Base-by-base conservation (phyloP, 2,113 vertebrate species). In the Cairina moschata region DNA sequence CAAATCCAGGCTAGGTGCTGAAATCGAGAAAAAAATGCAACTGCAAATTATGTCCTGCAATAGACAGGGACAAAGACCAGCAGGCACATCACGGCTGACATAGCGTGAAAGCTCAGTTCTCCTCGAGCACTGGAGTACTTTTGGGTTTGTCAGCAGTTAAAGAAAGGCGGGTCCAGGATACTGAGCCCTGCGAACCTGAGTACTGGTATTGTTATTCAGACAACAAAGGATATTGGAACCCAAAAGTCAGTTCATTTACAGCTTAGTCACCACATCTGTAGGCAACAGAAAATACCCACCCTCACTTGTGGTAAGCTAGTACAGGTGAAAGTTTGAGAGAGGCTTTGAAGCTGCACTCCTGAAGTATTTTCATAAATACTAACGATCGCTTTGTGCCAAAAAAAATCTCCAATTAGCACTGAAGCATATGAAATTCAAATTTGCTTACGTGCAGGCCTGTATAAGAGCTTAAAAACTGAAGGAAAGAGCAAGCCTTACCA, bases 1-100 rank as follows among this genome's bases (percentile, higher is more conserved):
- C 94, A 94, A 88, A 96, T 80, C 93, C 90, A 91, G 93, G 91
- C 85, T 91, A 83, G 85, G 82, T 77, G 92, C 82, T 94, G 87
- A 92, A 95, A 91, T 40, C 72, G 86, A 40, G 44, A 44, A 87
- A 66, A 23, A 50, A 93, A 88, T 29, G 68, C 74, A 91, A 69
- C 76, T 91, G 94, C n/a, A 8, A 9, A 71, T 54, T 63, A 55
- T n/a, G 34, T 83, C 66, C 71, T 65, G 67, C 0, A 0, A 52
- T 5, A 86, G 52, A 40, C 31, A 23, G 1, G 3, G 29, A 62
- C 72, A 63, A 18, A 85, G 54, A 65, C 2, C 77, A 81, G 89
- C 87, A 59, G 76, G 8, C 9, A 28, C 4, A 0, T 80, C 91
- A 72, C 66, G 66, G 31, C 66, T 23, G 2, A 63, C 65, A 52